Evolutionary conservation across 2,888 invertebrate species (phyloP).

Genomic region (Dryadula phaetusa): DNA sequence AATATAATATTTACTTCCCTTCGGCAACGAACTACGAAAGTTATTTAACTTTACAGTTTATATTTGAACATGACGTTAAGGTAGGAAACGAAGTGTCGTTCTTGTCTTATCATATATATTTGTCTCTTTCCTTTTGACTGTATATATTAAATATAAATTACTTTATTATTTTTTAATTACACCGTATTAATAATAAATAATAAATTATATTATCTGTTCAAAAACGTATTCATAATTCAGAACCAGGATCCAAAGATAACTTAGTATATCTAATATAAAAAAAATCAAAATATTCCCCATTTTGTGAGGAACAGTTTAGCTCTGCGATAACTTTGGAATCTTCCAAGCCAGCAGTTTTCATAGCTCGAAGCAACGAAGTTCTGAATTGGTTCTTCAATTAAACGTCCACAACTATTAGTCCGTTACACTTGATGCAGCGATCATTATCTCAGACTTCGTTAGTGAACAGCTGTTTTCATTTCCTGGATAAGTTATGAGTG

Average conservation of each 20-base stretch:
- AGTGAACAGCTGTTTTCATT: constrained; percentile 44
- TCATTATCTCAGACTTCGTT: constrained; percentile 44
- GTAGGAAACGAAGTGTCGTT: background rate
- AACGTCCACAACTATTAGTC: constrained; percentile 47
- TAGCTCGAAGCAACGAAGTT: constrained; percentile 53
- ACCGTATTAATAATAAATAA: too few species aligned
- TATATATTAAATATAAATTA: background rate
- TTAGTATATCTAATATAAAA: background rate
- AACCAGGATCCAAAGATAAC: background rate
- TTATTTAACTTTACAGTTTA: constrained; percentile 20
- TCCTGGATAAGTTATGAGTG: constrained; percentile 39
- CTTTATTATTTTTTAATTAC: too few species aligned
- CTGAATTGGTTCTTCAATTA: constrained; percentile 62
- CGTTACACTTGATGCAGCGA: constrained; percentile 44
- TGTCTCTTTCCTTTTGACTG: background rate
- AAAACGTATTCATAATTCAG: too few species aligned
- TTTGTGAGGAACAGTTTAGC: constrained; percentile 29
- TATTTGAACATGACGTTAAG: constrained; percentile 9
- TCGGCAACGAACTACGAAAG: constrained; percentile 7
- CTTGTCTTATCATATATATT: background rate
- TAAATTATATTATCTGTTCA: too few species aligned
- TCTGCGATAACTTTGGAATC: constrained; percentile 29
- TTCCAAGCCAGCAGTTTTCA: constrained; percentile 41
- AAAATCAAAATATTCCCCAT: constrained; percentile 9
- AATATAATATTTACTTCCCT: constrained; percentile 15